Evolutionary conservation across 2,113 vertebrate species (phyloP).

Genomic region (Scortum barcoo): DNA sequence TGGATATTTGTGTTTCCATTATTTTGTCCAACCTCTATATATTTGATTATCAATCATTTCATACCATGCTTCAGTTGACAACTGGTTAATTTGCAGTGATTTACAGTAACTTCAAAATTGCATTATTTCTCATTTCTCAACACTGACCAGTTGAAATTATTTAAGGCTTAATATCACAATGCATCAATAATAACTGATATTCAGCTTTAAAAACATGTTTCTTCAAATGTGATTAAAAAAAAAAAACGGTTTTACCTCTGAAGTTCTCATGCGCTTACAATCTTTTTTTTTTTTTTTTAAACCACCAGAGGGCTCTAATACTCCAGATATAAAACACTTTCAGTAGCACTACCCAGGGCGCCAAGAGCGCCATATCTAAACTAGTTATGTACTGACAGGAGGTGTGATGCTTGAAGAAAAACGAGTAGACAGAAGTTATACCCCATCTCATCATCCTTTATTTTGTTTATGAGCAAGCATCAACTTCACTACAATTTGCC

Average conservation of each 20-base stretch:
- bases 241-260: neutral
- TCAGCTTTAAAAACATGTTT: neutral
- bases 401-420: constrained; percentile 11
- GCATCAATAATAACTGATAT: neutral
- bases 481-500: constrained; percentile 85
- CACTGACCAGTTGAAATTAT: neutral
- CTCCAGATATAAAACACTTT: neutral
- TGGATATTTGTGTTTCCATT: neutral
- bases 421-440: constrained; percentile 54
- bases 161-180: neutral
- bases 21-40: neutral
- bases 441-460: constrained; percentile 85
- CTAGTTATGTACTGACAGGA: neutral
- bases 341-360: neutral
- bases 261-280: neutral
- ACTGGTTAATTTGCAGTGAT: neutral
- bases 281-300: rapidly evolving
- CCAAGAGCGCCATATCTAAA: neutral
- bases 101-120: neutral
- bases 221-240: constrained; percentile 25
- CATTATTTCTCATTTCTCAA: neutral
- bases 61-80: neutral
- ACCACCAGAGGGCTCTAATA: constrained; percentile 58
- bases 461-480: constrained; percentile 88
- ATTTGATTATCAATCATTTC: neutral